These are phyloP conservation scores for Atherinosoma microstoma DNA, from an alignment of 2,797 vertebrate genomes.

Conservation along the genomic window DNA sequence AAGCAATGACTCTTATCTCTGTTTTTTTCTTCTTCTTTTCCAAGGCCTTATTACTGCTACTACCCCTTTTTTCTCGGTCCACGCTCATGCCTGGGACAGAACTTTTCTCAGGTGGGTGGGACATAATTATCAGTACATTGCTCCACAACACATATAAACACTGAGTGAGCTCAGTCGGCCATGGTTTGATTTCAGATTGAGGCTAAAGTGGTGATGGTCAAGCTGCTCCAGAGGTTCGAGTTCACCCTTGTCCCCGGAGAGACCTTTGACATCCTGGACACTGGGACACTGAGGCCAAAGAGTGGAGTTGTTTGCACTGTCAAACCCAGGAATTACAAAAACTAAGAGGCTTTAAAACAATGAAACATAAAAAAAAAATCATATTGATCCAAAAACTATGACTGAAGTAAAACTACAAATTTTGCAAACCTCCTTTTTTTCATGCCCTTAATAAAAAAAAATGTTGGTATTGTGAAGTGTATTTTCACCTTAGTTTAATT, in stretches of 20 bases:
- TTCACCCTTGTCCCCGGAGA: slow-evolving; percentile 87
- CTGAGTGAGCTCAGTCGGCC: neutral
- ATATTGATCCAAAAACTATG: neutral
- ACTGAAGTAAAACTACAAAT: neutral
- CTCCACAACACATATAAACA: too few species aligned
- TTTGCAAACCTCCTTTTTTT: neutral
- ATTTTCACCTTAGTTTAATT: too few species aligned
- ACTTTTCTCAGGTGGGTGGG: slow-evolving; percentile 89
- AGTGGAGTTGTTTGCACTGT: slow-evolving; percentile 88
- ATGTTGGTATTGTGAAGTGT: too few species aligned
- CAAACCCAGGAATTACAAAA: slow-evolving; percentile 58
- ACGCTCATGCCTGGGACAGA: slow-evolving; percentile 89
- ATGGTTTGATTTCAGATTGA: slow-evolving; percentile 85
- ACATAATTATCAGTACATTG: too few species aligned
- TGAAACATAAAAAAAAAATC: neutral
- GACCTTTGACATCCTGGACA: slow-evolving; percentile 85
- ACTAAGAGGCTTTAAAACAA: neutral
- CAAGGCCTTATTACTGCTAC: slow-evolving; percentile 90
- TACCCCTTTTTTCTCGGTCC: slow-evolving; percentile 92
- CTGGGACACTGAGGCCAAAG: slow-evolving; percentile 84
- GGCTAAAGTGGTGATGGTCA: slow-evolving; percentile 92
- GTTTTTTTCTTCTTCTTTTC: neutral
- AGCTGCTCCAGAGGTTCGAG: slow-evolving; percentile 92
- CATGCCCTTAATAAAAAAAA: too few species aligned
- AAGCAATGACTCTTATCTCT: slow-evolving; percentile 6